Base-by-base conservation (phyloP, 1,140 invertebrate species). In the Magallana ariakensis region DNA sequence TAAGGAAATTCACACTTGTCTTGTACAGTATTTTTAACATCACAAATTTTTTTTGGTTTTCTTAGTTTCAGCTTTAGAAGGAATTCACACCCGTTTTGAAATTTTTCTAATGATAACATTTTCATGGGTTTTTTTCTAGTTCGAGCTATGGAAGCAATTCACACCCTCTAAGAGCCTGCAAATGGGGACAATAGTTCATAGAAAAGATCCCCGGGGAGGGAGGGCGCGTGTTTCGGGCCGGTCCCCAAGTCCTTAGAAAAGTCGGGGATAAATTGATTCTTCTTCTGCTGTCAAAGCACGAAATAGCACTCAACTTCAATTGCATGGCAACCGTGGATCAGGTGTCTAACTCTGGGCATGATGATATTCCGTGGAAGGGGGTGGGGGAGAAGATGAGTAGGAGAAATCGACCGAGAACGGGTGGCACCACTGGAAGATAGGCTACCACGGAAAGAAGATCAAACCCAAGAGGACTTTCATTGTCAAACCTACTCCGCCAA, bases 321-420 rank as follows among this genome's bases (percentile, higher is more conserved):
- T 99, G 98, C 93, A 98, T 99, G 97, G 98, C 97, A 22, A 97
- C 97, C 62, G 97, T 99, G 84, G 97, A 98, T 57, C 96, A 97
- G 55, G 94, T 99, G 0, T 98, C 98, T 0, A 99, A 99, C 93
- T 90, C 96, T 1, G 95, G 96, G 6, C 97, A 98, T 92, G 92
- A 94, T 55, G 97, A 96, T 13, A 81, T 70, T 66, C 97, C 96
- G 0, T 96, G 98, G 89, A 98, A 97, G 4, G 98, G 97, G 87
- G 96, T 97, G 0, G 97, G 98, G 90, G 96, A 96, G 57, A 96
- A 96, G 91, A 95, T 98, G 26, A 97, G 97, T 95, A 94, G 98
- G 3, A 98, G 98, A 7, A 97, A 97, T 93, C 95, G 98, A 56
- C 98, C 97, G 1, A 95, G 97, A 22, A 98, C 97, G 56, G 99